Evolutionary conservation across 1,140 invertebrate genomes (phyloP).

Genomic region (Sminthurinus signatus): DNA sequence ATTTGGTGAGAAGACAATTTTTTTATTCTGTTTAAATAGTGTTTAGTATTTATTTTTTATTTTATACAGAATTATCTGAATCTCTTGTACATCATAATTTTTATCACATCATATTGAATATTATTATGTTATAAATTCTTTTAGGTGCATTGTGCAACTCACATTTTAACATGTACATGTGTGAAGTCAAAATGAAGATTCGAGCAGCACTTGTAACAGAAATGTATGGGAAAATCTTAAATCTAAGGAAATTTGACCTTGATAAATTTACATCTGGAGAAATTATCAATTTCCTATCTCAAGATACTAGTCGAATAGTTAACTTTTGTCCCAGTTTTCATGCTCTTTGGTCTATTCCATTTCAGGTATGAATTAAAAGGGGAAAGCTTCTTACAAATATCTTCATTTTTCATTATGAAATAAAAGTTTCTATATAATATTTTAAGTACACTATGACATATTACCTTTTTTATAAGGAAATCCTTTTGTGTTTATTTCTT

Average conservation of each 20-base stretch:
- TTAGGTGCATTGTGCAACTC: constrained; percentile 68
- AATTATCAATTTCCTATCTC: constrained; percentile 95
- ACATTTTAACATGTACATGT: constrained; percentile 86
- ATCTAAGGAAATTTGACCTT: constrained; percentile 48
- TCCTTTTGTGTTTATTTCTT: too few relatives aligned
- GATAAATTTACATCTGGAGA: constrained; percentile 60
- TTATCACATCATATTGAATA: too few relatives aligned
- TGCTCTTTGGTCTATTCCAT: constrained; percentile 75
- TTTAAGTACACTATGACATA: too few relatives aligned
- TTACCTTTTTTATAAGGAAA: too few relatives aligned
- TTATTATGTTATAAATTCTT: too few relatives aligned
- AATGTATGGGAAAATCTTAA: constrained; percentile 79
- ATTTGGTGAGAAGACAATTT: too few relatives aligned
- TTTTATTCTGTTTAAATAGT: too few relatives aligned
- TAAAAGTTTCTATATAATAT: too few relatives aligned
- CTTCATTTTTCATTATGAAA: too few relatives aligned
- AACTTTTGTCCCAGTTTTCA: constrained; percentile 96
- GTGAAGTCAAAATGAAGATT: constrained; percentile 79
- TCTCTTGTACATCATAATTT: too few relatives aligned
- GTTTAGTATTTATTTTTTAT: constrained; percentile 50
- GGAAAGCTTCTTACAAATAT: too few relatives aligned
- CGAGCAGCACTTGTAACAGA: constrained; percentile 71
- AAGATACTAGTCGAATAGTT: constrained; percentile 65
- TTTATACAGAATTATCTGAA: too few relatives aligned
- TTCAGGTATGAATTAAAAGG: constrained; percentile 67